Conservation (phyloP, 2,113 vertebrate genomes). For the Otocyon megalotis region DNA sequence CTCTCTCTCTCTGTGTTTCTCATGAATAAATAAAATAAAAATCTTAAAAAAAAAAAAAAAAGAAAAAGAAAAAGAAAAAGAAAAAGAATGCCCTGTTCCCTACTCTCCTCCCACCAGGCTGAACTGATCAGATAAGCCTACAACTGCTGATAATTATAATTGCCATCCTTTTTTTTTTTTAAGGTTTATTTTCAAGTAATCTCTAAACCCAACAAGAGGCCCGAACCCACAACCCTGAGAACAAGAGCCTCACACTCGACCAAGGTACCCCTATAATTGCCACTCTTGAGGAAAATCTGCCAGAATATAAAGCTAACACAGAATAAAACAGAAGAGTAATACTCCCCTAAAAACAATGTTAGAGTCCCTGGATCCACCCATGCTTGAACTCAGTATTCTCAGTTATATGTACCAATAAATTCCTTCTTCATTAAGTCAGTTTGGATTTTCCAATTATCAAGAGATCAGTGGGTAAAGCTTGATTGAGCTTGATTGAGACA, state of each 20-base stretch:
- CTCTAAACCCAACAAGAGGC: background rate
- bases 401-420: background rate
- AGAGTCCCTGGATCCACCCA: background rate
- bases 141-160: background rate
- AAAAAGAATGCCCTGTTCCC: background rate
- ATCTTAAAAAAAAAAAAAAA: no score
- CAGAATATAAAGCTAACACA: conserved; percentile 5
- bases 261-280: background rate
- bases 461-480: background rate
- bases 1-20: no score
- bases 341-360: background rate
- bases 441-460: background rate
- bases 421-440: background rate
- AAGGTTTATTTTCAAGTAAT: background rate
- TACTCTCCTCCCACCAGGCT: background rate
- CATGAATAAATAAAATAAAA: no score
- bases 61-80: background rate
- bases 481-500: no score
- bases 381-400: background rate
- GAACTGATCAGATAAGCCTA: background rate
- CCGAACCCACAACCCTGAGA: background rate
- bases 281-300: background rate
- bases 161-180: background rate
- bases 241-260: background rate
- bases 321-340: background rate